Conservation (phyloP, 2,797 vertebrate genomes). For the Orestias chungarensis region DNA sequence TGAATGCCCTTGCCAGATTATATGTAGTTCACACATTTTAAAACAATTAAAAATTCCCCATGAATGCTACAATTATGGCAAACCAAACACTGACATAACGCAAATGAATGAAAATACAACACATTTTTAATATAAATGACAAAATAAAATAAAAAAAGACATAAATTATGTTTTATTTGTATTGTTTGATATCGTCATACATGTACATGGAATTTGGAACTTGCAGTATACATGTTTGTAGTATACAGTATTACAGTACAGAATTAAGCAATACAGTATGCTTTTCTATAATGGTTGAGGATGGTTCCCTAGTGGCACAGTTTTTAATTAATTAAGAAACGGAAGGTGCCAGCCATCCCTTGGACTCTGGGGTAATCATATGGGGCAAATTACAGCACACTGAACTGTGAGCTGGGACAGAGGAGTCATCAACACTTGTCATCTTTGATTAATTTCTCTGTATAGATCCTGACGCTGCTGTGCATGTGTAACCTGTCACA, state of each 20-base stretch:
- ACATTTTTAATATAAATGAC: not conserved
- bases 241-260: not conserved
- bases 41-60: not conserved
- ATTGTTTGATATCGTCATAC: not conserved
- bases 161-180: not conserved
- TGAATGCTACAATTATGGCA: not conserved
- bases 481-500: slow-evolving; percentile 82
- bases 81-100: not conserved
- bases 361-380: slow-evolving; percentile 83
- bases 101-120: not conserved
- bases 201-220: not conserved
- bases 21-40: not conserved
- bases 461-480: slow-evolving; percentile 78
- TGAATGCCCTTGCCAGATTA: not conserved
- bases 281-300: slow-evolving; percentile 31
- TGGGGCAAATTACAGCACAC: slow-evolving; percentile 74
- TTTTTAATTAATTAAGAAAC: slow-evolving; percentile 82
- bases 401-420: slow-evolving; percentile 52
- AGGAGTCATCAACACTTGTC: slow-evolving; percentile 65
- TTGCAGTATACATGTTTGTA: not conserved
- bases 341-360: slow-evolving; percentile 53
- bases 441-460: slow-evolving; percentile 82
- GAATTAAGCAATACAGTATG: not conserved
- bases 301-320: slow-evolving; percentile 35
- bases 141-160: not conserved